phyloP scores from a whole-genome alignment of 2,113 vertebrate species.

The Ibidorhyncha struthersii region DNA sequence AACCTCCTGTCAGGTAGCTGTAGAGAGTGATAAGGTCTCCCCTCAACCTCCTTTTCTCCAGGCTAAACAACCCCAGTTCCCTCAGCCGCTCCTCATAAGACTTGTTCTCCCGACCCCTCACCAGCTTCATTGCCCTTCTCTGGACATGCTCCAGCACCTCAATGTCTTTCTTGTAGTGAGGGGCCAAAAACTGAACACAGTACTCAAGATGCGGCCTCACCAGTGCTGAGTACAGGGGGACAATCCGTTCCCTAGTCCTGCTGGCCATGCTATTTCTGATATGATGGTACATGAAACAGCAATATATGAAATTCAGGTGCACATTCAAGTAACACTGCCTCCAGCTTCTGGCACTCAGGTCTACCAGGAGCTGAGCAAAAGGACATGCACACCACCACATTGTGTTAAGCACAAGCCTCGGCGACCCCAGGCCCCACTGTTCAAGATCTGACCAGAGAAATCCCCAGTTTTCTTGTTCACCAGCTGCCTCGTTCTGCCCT shows the following conservation, averaged over 20 bases:
- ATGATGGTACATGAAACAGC: neutral
- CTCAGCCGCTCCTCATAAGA: neutral
- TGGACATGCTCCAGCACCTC: neutral
- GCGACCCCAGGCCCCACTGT: neutral
- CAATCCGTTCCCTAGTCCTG: neutral
- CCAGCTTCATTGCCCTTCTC: neutral
- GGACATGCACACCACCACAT: neutral
- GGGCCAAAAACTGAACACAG: neutral
- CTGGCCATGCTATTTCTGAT: neutral
- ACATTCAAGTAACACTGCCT: neutral
- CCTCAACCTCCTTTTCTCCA: neutral
- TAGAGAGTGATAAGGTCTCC: neutral
- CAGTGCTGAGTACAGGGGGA: neutral
- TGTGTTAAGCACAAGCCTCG: accelerated
- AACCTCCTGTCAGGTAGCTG: neutral
- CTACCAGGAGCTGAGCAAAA: neutral
- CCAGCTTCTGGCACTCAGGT: neutral
- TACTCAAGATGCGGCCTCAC: neutral
- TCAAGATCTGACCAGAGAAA: neutral
- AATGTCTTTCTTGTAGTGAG: neutral
- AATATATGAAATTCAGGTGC: neutral
- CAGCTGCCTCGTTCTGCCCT: neutral
- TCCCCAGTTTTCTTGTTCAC: neutral
- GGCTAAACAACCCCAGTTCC: neutral
- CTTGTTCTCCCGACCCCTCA: neutral